phyloP scores from a whole-genome alignment of 2,888 invertebrate genomes.

The Lypha dubia region DNA sequence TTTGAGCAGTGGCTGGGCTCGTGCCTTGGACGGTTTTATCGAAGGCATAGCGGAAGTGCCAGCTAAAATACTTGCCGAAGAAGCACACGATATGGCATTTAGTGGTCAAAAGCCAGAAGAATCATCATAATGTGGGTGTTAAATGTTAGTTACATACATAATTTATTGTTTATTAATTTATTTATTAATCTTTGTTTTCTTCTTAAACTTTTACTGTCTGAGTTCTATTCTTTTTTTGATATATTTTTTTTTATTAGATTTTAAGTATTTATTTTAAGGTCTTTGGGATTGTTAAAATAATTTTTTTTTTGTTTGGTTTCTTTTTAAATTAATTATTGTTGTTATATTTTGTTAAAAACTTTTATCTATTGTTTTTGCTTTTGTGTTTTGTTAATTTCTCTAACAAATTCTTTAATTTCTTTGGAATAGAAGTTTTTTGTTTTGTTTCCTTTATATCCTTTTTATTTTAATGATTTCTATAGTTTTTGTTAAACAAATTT shows the following conservation, averaged over 20 bases:
- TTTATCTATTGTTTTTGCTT: neutral
- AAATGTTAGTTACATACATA: neutral
- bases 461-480: too few relatives aligned
- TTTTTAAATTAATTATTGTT: slow-evolving; percentile 30
- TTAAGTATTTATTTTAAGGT: neutral
- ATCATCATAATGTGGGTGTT: slow-evolving; percentile 22
- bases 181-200: neutral
- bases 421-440: too few relatives aligned
- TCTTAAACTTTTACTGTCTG: neutral
- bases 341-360: slow-evolving; percentile 18
- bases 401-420: neutral
- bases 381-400: neutral
- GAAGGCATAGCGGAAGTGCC: slow-evolving; percentile 84
- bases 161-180: neutral
- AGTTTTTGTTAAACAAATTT: too few relatives aligned
- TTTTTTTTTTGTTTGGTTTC: neutral
- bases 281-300: slow-evolving; percentile 17
- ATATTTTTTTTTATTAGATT: neutral
- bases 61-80: slow-evolving; percentile 80
- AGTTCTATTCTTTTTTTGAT: neutral
- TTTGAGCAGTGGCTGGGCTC: slow-evolving; percentile 86
- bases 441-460: too few relatives aligned
- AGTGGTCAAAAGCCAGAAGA: slow-evolving; percentile 84
- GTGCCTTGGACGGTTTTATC: slow-evolving; percentile 83
- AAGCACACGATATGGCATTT: slow-evolving; percentile 87